Percentiles rank a stretch among this genome's conserved stretches.
These are phyloP conservation scores for Hoplodrina blanda DNA, from an alignment of 2,888 invertebrate genomes.

Conservation along the genomic window DNA sequence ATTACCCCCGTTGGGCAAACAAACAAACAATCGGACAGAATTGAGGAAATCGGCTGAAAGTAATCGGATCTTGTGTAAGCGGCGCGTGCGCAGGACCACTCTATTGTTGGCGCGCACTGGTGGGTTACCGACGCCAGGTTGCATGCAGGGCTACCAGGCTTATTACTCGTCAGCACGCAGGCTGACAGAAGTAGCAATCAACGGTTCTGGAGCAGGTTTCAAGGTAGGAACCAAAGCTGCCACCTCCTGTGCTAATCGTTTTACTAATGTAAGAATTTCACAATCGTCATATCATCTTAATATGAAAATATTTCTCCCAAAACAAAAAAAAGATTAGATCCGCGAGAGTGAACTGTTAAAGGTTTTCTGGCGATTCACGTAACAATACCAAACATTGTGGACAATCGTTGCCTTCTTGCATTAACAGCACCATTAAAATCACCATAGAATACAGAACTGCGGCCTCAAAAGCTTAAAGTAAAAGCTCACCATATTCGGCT, in stretches of 20 bases:
- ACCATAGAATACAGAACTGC: conserved; percentile 22
- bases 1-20: conserved; percentile 48
- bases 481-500: conserved; percentile 18
- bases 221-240: no score
- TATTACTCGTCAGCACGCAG: background rate
- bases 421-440: conserved; percentile 22
- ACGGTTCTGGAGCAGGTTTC: no score
- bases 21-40: conserved; percentile 54
- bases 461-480: conserved; percentile 17
- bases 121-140: conserved; percentile 12
- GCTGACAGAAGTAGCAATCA: no score
- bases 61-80: conserved; percentile 67
- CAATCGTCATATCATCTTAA: no score
- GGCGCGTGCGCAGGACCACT: conserved; percentile 61
- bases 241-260: no score
- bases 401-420: background rate
- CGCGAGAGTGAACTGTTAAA: background rate
- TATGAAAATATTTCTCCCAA: no score
- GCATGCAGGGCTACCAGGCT: conserved; percentile 7
- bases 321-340: background rate
- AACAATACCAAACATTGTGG: background rate
- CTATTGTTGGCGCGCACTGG: conserved; percentile 59
- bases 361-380: no score
- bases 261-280: no score
- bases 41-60: conserved; percentile 53